A percentile compares a stretch with the other conserved stretches of the same genome.
Evolutionary conservation across 2,113 vertebrate species (phyloP).

Genomic region (Aldabrachelys gigantea): DNA sequence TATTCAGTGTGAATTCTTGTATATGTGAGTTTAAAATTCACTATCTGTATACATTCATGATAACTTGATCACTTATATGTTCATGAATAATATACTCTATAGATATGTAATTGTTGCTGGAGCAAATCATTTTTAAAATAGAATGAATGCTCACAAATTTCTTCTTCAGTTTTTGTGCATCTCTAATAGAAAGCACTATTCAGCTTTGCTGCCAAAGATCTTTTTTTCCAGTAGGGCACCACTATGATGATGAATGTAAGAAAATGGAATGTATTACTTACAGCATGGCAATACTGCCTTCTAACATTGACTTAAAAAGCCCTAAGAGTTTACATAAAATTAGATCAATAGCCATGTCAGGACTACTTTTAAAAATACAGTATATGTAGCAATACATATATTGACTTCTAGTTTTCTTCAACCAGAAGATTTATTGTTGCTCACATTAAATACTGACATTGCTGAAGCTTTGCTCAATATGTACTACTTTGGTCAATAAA

Average conservation of each 20-base stretch:
- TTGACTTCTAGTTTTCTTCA: not conserved
- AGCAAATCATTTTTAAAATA: not conserved
- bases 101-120: not conserved
- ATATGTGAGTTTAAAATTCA: not conserved
- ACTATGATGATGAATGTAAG: not conserved
- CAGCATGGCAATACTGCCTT: fast-evolving
- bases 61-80: not conserved
- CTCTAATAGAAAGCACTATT: not conserved
- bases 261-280: not conserved
- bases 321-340: not conserved
- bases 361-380: not conserved
- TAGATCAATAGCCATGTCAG: not conserved
- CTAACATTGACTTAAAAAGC: not conserved
- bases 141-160: not conserved
- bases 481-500: not conserved
- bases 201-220: not conserved
- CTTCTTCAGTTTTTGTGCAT: not conserved
- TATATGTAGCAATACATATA: not conserved
- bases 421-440: not conserved
- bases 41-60: not conserved
- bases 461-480: not conserved
- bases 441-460: not conserved
- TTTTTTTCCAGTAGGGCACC: not conserved
- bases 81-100: not conserved
- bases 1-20: not conserved